Evolutionary conservation across 2,888 invertebrate species (phyloP).

Genomic region (Athalia circularis): DNA sequence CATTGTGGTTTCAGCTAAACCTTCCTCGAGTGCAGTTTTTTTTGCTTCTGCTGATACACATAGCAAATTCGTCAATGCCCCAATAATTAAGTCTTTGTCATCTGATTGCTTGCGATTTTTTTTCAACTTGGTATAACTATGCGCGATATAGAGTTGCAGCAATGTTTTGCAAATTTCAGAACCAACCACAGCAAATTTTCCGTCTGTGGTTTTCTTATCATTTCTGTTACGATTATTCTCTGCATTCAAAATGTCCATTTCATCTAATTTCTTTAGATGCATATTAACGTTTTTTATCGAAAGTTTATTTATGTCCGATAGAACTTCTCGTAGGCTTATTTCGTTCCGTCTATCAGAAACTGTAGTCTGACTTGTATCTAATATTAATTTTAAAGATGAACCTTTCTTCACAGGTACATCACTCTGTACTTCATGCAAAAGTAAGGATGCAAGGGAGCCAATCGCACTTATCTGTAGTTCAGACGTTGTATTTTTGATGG

Average conservation of each 20-base stretch:
- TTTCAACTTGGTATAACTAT: conserved; percentile 67
- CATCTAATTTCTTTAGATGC: conserved; percentile 47
- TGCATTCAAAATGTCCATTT: conserved; percentile 26
- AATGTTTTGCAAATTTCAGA: conserved; percentile 74
- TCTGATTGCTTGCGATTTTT: conserved; percentile 65
- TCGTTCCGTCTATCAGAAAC: conserved; percentile 50
- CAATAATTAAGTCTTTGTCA: conserved; percentile 71
- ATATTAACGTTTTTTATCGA: conserved; percentile 54
- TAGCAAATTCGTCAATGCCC: conserved; percentile 74
- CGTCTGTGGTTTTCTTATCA: conserved; percentile 33
- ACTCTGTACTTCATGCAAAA: conserved; percentile 66
- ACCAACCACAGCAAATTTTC: conserved; percentile 64
- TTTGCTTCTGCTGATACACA: conserved; percentile 75
- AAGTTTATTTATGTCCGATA: conserved; percentile 60
- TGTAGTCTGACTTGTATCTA: conserved; percentile 56
- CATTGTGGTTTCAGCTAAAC: conserved; percentile 70
- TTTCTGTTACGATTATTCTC: conserved; percentile 13
- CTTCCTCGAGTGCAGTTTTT: conserved; percentile 71
- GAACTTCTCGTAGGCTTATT: conserved; percentile 53
- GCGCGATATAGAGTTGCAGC: conserved; percentile 73
- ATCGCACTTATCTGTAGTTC: conserved; percentile 67
- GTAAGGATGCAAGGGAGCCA: conserved; percentile 64
- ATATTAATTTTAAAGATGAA: conserved; percentile 53
- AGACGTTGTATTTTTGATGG: conserved; percentile 60
- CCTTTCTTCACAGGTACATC: conserved; percentile 53